Percentiles rank a stretch among this genome's conserved stretches.
Conservation (phyloP, 2,888 invertebrate species). For the Aspidiotus destructor region DNA sequence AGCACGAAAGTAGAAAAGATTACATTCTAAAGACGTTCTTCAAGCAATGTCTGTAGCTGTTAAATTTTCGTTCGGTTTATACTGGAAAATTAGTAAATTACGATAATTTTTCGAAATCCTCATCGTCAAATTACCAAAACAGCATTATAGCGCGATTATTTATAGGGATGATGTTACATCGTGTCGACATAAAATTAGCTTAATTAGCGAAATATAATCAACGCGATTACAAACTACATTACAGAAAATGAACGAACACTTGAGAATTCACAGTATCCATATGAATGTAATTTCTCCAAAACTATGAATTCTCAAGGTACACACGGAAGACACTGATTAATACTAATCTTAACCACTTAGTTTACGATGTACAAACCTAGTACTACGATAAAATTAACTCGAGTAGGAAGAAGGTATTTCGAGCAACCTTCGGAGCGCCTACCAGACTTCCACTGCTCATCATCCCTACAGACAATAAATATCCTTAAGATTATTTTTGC, state of each 20-base stretch:
- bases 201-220: too few relatives aligned
- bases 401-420: neutral
- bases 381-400: neutral
- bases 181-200: too few relatives aligned
- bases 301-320: too few relatives aligned
- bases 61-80: slow-evolving; percentile 18
- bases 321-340: too few relatives aligned
- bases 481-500: neutral
- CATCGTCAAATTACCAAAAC: slow-evolving; percentile 23
- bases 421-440: slow-evolving; percentile 4
- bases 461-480: slow-evolving; percentile 1
- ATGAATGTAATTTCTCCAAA: too few relatives aligned
- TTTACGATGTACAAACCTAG: too few relatives aligned
- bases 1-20: too few relatives aligned
- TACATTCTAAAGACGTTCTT: neutral
- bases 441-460: neutral
- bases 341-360: too few relatives aligned
- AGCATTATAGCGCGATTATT: slow-evolving; percentile 16
- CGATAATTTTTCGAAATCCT: slow-evolving; percentile 10
- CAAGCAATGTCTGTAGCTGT: slow-evolving; percentile 32
- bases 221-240: too few relatives aligned
- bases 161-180: slow-evolving; percentile 10
- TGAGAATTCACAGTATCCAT: too few relatives aligned
- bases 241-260: too few relatives aligned
- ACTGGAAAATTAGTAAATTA: slow-evolving; percentile 25